These are phyloP conservation scores for Acanthopagrus latus DNA, from an alignment of 2,797 vertebrate species.

Conservation along the genomic window DNA sequence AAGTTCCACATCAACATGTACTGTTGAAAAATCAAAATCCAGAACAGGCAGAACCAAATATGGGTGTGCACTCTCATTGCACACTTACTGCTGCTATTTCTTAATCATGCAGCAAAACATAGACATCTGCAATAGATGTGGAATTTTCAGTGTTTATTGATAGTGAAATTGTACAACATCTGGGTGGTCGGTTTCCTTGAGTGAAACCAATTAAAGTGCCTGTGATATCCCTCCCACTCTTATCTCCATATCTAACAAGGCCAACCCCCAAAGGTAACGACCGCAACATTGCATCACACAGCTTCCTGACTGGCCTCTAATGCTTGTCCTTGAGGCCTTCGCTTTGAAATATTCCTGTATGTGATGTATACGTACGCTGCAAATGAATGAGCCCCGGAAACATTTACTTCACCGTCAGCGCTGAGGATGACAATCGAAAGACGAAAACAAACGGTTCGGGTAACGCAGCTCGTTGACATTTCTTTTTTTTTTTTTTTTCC, in stretches of 20 bases:
- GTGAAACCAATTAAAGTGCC: slow-evolving; percentile 66
- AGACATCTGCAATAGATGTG: neutral
- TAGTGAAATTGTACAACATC: slow-evolving; percentile 14
- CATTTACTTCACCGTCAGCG: slow-evolving; percentile 19
- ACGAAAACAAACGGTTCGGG: slow-evolving; percentile 20
- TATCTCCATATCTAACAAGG: slow-evolving; percentile 65
- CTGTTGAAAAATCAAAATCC: neutral
- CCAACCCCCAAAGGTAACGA: slow-evolving; percentile 39
- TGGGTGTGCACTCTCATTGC: neutral
- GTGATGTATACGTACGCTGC: slow-evolving; percentile 11
- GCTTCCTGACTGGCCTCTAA: slow-evolving; percentile 58
- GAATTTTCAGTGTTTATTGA: neutral
- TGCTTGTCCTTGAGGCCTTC: slow-evolving; percentile 56
- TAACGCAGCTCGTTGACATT: slow-evolving; percentile 8
- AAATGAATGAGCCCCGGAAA: slow-evolving; percentile 47
- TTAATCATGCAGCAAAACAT: slow-evolving; percentile 1
- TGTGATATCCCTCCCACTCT: slow-evolving; percentile 62
- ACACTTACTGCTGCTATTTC: neutral
- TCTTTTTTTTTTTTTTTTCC: slow-evolving; percentile 12
- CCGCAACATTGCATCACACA: slow-evolving; percentile 46
- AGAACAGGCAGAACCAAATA: neutral
- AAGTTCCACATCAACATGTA: neutral
- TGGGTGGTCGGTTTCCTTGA: slow-evolving; percentile 21
- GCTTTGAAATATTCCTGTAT: slow-evolving; percentile 31
- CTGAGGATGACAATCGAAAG: slow-evolving; percentile 8